phyloP scores from a whole-genome alignment of 2,888 invertebrate genomes.

The Thalpophila matura region DNA sequence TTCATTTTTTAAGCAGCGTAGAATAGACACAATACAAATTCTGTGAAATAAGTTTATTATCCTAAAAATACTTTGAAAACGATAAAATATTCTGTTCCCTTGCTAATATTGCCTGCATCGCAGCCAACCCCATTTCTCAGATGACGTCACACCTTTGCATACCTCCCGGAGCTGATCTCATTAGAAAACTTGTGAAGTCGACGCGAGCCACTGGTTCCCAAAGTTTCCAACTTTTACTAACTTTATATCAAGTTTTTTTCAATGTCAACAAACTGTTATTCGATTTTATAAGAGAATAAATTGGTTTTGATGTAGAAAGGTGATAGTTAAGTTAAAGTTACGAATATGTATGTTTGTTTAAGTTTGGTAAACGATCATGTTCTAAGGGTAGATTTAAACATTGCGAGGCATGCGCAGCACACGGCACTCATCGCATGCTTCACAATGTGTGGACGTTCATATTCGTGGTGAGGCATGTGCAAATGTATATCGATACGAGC shows the following conservation, averaged over 20 bases:
- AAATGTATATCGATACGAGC: no score
- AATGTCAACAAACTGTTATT: slow-evolving; percentile 68
- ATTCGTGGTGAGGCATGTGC: no score
- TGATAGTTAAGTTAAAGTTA: not conserved
- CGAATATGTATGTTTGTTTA: not conserved
- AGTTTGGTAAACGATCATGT: not conserved
- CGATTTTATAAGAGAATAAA: slow-evolving; percentile 34
- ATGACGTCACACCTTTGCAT: slow-evolving; percentile 37
- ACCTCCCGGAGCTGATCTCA: slow-evolving; percentile 45
- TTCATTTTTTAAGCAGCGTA: no score
- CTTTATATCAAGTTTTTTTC: slow-evolving; percentile 64
- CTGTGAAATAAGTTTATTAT: no score
- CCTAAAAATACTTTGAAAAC: not conserved
- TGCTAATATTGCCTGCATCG: not conserved
- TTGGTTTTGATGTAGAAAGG: slow-evolving; percentile 33
- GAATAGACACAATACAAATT: no score
- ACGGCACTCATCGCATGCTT: no score
- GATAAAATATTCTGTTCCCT: not conserved
- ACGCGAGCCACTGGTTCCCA: slow-evolving; percentile 36
- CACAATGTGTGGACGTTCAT: no score
- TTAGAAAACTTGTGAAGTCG: slow-evolving; percentile 37
- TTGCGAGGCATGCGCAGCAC: no score
- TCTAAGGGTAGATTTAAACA: no score
- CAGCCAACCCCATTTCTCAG: slow-evolving; percentile 2
- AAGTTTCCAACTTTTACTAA: slow-evolving; percentile 60